Evolutionary conservation across 2,113 vertebrate genomes (phyloP), one percentile per base, ranked within the genome.

Genomic region (Orthonyx spaldingii): DNA sequence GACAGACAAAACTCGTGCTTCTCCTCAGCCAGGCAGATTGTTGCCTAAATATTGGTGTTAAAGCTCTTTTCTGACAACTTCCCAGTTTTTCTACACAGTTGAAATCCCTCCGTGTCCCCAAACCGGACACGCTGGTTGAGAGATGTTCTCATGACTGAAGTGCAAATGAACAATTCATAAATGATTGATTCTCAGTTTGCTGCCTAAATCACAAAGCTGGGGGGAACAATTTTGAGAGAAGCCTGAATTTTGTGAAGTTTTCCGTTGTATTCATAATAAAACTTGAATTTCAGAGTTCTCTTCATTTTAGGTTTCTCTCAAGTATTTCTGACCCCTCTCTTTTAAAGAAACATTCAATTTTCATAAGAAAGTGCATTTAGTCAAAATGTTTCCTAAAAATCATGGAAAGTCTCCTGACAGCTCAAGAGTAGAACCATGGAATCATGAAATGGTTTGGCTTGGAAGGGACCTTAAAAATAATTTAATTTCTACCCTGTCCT

Each of bases 31-130:
- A 24, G 61, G 33, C 24, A 66, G 16, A 9, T 59, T 23, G 16
- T 1, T 22, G 13, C 23, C 60, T 12, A 47, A 83, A 28, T 21
- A 8, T 2, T 5, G 42, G 23, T 19, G n/a, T 32, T 46, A 11
- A 56, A 81, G 28, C 18, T 56, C 23, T 82, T 56, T 27, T 4
- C 52, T 61, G 24, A 66, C 7, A 32, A 17, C 5, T 66, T 32
- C 42, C 13, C n/a, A 21, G 2, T 6, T 56, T 49, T 78, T 8
- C 27, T 13, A 17, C 8, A 6, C 20, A 32, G 35, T 0, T 65
- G 5, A 20, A 78, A 71, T 3, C 12, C n/a, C 4, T 3, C 4
- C 2, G 4, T 23, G 9, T 32, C 46, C 44, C 70, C 5, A 71
- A 63, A 11, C 26, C 9, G 66, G 70, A 23, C 50, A 22, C 21